These are phyloP conservation scores for Eupithecia subumbrata DNA, from an alignment of 2,888 invertebrate species.

Conservation along the genomic window DNA sequence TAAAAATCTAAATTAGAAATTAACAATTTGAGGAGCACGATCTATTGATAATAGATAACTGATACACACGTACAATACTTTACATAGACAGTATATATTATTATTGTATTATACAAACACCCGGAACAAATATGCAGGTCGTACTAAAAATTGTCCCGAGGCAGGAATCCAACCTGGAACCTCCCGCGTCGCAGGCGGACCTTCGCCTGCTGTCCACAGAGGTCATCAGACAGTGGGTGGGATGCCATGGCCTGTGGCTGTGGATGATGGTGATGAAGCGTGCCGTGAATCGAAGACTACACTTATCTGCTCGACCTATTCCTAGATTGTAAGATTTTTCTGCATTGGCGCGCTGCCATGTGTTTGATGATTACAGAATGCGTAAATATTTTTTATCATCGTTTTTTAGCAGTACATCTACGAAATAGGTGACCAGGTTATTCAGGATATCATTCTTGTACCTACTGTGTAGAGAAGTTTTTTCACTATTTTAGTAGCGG, in stretches of 20 bases:
- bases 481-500: neutral
- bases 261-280: neutral
- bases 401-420: constrained; percentile 12
- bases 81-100: too few relatives aligned
- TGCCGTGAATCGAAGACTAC: neutral
- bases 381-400: constrained; percentile 25
- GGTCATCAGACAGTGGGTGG: neutral
- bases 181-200: neutral
- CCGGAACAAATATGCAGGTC: neutral
- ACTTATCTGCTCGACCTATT: constrained; percentile 10
- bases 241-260: neutral
- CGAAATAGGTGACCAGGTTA: constrained; percentile 19
- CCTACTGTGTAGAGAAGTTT: neutral
- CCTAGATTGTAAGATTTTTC: constrained; percentile 28
- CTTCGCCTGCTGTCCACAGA: neutral
- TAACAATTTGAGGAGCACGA: too few relatives aligned
- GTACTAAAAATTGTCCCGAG: neutral
- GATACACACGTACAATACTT: too few relatives aligned
- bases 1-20: too few relatives aligned
- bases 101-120: too few relatives aligned
- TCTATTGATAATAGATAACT: too few relatives aligned
- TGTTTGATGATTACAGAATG: constrained; percentile 20
- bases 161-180: too few relatives aligned
- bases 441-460: neutral
- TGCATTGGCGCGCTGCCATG: constrained; percentile 36